Percentiles rank a stretch among this genome's conserved stretches.
These are phyloP conservation scores for crab-eating macaque (Macaca fascicularis) DNA, from an alignment of 2,113 vertebrate species.

Conservation along the genomic window DNA sequence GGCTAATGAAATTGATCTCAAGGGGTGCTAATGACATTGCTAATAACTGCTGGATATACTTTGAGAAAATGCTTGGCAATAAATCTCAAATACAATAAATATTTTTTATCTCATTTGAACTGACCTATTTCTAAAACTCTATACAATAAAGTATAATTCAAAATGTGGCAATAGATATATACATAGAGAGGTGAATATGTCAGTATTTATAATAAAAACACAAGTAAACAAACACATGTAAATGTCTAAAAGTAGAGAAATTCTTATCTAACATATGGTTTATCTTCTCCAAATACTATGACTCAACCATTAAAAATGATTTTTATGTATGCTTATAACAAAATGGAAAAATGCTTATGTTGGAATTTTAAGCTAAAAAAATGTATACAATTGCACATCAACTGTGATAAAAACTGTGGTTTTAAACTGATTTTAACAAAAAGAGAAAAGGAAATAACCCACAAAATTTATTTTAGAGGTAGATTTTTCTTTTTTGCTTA, in stretches of 20 bases:
- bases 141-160: background rate
- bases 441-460: background rate
- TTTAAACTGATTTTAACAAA: constrained; percentile 16
- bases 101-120: background rate
- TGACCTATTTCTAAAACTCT: background rate
- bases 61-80: background rate
- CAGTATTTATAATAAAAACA: background rate
- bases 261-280: background rate
- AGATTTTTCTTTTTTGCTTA: background rate
- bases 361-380: constrained; percentile 2
- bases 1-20: background rate
- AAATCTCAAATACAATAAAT: background rate
- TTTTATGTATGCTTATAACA: background rate
- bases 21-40: background rate
- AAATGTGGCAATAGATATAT: background rate
- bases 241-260: background rate
- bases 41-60: background rate
- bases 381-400: background rate
- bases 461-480: background rate
- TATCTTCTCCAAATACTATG: background rate
- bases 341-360: background rate
- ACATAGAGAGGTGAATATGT: background rate
- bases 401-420: background rate
- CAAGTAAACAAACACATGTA: background rate
- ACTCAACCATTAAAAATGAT: background rate